These are phyloP conservation scores for Calameuta filiformis DNA, from an alignment of 2,888 invertebrate genomes.

Conservation along the genomic window DNA sequence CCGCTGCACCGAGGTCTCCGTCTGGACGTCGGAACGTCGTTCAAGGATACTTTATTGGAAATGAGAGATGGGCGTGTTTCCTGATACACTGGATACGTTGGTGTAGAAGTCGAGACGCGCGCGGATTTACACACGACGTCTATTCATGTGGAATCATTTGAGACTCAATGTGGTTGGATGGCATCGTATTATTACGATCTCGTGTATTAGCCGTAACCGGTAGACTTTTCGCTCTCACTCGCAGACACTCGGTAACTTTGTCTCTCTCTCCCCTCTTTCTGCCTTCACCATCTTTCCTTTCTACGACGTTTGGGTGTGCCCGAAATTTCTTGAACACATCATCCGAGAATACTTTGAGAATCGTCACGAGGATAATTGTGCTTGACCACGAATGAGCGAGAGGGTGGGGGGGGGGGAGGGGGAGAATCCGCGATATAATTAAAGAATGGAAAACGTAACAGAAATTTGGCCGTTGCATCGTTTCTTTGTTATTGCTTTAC, in stretches of 20 bases:
- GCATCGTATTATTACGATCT: constrained; percentile 2
- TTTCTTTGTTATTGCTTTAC: too few species aligned
- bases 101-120: too few species aligned
- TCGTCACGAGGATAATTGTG: background rate
- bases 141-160: too few species aligned
- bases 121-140: too few species aligned
- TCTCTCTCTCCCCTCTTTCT: background rate
- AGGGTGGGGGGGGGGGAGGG: background rate
- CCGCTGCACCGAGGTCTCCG: too few species aligned
- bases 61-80: constrained; percentile 23
- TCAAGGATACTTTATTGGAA: constrained; percentile 31
- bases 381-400: background rate
- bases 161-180: constrained; percentile 11
- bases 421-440: constrained; percentile 3
- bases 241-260: constrained; percentile 10
- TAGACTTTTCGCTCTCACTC: constrained; percentile 23
- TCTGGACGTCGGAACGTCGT: background rate
- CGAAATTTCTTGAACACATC: too few species aligned
- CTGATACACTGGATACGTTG: too few species aligned
- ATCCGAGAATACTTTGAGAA: too few species aligned
- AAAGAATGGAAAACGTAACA: too few species aligned
- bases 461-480: too few species aligned
- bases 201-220: constrained; percentile 13
- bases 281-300: too few species aligned
- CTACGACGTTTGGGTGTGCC: too few species aligned